phyloP scores from a whole-genome alignment of 2,797 vertebrate species.

The Tolypeutes matacus region DNA sequence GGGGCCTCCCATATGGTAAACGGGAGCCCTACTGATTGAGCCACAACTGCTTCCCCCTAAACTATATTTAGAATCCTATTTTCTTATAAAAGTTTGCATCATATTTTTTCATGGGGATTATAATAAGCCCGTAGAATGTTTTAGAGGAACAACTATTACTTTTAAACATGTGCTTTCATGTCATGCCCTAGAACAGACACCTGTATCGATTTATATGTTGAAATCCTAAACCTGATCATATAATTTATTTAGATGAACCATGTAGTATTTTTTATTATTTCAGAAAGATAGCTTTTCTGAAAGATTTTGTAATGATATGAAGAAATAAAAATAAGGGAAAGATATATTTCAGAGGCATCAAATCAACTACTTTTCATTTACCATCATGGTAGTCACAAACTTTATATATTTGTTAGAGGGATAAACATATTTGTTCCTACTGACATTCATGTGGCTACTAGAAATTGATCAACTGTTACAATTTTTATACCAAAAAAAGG shows the following conservation, averaged over 20 bases:
- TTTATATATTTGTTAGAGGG: conserved; percentile 5
- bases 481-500: not conserved
- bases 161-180: conserved; percentile 23
- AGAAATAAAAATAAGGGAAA: conserved; percentile 21
- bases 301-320: conserved; percentile 11
- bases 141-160: not conserved
- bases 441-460: not conserved
- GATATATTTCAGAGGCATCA: conserved; percentile 26
- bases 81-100: not conserved
- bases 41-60: no score
- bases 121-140: not conserved
- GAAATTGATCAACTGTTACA: not conserved
- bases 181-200: not conserved
- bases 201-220: not conserved
- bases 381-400: not conserved
- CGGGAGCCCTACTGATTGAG: no score
- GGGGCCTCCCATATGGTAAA: no score
- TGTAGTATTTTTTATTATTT: not conserved
- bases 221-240: not conserved
- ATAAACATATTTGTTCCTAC: not conserved
- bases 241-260: conserved; percentile 12
- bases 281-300: not conserved
- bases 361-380: conserved; percentile 34
- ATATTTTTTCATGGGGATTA: not conserved
- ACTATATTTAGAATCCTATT: conserved; percentile 1